Evolutionary conservation across 2,113 vertebrate genomes (phyloP).

Genomic region (Tringa solitaria): DNA sequence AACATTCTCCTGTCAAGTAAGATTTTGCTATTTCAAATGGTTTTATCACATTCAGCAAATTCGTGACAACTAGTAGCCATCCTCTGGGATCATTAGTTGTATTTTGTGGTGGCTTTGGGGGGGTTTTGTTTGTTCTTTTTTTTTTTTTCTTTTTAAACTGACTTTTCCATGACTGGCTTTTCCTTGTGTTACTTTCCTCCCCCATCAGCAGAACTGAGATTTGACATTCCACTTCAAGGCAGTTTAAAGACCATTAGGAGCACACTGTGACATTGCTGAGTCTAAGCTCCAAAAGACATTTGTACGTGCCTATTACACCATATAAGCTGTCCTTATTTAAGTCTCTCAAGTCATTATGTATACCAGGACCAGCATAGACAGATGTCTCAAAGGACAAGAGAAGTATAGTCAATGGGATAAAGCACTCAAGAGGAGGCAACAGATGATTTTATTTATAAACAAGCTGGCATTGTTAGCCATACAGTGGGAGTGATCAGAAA

Average conservation of each 20-base stretch:
- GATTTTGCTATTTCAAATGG: background rate
- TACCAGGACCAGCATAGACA: background rate
- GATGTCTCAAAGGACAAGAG: background rate
- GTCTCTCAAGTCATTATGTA: constrained; percentile 5
- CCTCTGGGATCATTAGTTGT: background rate
- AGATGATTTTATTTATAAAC: constrained; percentile 38
- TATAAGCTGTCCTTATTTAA: background rate
- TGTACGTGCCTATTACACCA: background rate
- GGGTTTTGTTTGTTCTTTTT: background rate
- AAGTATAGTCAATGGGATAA: background rate
- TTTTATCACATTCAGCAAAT: constrained; percentile 12
- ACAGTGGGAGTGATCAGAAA: background rate
- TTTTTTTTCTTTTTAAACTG: background rate
- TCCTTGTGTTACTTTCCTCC: background rate
- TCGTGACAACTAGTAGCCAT: background rate
- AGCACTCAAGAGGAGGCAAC: background rate
- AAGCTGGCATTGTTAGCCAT: background rate
- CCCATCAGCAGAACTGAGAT: background rate
- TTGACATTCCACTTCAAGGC: constrained; percentile 2
- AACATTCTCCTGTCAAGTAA: background rate
- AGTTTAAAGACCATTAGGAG: constrained; percentile 19
- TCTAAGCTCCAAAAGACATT: background rate
- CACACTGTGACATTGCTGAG: background rate
- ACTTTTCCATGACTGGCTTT: background rate
- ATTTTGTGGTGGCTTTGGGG: too few species aligned